Base-by-base conservation (phyloP, 1,140 invertebrate species). In the Acromyrmex echinatior region DNA sequence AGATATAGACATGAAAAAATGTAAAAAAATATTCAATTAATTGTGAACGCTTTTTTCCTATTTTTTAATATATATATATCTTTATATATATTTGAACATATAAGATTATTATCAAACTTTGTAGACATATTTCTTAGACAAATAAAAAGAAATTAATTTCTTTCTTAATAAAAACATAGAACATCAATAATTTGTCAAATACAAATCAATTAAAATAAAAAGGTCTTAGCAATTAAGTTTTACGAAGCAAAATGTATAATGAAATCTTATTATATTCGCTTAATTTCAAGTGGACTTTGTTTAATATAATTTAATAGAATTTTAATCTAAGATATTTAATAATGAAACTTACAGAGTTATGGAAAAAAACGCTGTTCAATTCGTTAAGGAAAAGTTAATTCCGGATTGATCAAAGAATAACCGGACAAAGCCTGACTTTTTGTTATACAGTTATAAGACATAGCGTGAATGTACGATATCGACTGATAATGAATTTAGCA, bases 311-410 rank as follows among this genome's bases (percentile, higher is more conserved):
- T 79, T 79, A 66, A 79, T 66, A 79, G 35, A 31, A 79, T 66
- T 79, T 66, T 79, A 79, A 79, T 79, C 6, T 28, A 10, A 78
- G 25, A 78, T 66, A 49, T 49, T 79, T 79, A 79, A 66, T 65
- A 66, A 79, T 35, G 25, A 66, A 79, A 66, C 31, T 35, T 76
- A 76, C 28, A 14, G 51, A 76, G 28, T 49, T 79, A 51, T 79
- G 53, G 39, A 77, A 77, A 76, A 45, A 78, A 58, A 31, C 53
- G 31, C 3, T 65, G 39, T 49, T 78, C 21, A 14, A 65, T 58
- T 76, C 51, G 28, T 53, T 76, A 21, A 76, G 12, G 18, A 58
- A 76, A 76, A 76, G 51, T 76, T 58, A 76, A 56, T 76, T 76
- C 53, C 18, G 9, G 53, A 76, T 76, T 73, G 70, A 51, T 76